These are phyloP conservation scores for Styela plicata DNA, from an alignment of 23 tunicate species.

Conservation along the genomic window DNA sequence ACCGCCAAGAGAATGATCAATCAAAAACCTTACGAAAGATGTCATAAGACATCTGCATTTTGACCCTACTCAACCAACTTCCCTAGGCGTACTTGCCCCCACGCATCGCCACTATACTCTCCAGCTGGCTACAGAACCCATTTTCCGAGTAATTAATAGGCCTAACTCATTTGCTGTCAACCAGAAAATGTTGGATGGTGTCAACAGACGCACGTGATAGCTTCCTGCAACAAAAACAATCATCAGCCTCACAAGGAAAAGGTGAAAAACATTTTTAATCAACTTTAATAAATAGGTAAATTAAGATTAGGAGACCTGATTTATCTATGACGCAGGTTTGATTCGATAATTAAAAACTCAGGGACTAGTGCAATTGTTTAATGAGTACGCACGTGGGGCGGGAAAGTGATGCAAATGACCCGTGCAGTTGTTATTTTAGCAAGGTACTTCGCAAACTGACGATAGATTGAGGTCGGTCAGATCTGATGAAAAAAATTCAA, in stretches of 20 bases:
- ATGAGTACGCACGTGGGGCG: background rate
- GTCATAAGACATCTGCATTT: no score
- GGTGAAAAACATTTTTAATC: no score
- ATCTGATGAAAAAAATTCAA: background rate
- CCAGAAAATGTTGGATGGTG: slow-evolving; percentile 13
- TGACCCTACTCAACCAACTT: no score
- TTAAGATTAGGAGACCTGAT: no score
- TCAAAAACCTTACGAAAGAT: no score
- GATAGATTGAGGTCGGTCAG: background rate
- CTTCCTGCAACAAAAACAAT: no score
- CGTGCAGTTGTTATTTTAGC: background rate
- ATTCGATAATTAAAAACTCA: background rate
- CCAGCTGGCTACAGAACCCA: slow-evolving; percentile 16
- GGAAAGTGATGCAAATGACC: background rate
- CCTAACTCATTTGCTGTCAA: slow-evolving; percentile 12
- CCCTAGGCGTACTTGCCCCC: no score
- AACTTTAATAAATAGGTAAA: no score
- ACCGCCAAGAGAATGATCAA: no score
- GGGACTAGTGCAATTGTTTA: background rate
- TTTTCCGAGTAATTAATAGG: slow-evolving; percentile 20
- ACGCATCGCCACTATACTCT: background rate
- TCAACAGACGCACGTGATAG: background rate
- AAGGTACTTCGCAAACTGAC: background rate
- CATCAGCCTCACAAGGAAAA: no score
- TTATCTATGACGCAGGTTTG: background rate